Conservation (phyloP, 2,113 vertebrate genomes). For the Cromileptes altivelis region DNA sequence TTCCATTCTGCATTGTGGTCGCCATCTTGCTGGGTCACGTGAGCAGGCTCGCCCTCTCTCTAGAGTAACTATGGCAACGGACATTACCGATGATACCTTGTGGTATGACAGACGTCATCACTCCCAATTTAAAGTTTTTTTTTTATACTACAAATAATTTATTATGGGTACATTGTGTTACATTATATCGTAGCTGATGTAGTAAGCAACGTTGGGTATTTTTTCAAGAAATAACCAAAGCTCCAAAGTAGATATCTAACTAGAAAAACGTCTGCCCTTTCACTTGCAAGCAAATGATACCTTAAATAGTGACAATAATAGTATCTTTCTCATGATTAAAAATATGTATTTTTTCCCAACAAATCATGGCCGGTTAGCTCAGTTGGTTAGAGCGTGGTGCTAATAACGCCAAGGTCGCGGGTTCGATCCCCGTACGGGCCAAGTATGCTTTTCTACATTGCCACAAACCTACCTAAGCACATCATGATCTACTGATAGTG, state of each 20-base stretch:
- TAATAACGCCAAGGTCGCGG: conserved; percentile 83
- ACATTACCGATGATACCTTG: not conserved
- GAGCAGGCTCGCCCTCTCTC: conserved; percentile 65
- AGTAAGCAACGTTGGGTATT: too few species aligned
- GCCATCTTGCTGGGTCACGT: conserved; percentile 82
- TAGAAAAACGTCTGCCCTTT: too few species aligned
- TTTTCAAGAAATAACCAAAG: not conserved
- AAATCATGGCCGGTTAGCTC: conserved; percentile 72
- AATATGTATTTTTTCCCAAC: fast-evolving
- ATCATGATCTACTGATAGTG: too few species aligned
- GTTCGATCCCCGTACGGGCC: conserved; percentile 82
- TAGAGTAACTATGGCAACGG: conserved; percentile 71
- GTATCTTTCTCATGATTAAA: too few species aligned
- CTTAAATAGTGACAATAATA: too few species aligned
- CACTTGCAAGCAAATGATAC: too few species aligned
- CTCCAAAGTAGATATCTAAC: too few species aligned
- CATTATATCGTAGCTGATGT: fast-evolving
- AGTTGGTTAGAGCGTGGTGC: conserved; percentile 83
- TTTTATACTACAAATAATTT: not conserved
- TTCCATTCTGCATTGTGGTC: conserved; percentile 67
- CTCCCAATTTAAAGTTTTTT: not conserved
- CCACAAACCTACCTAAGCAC: too few species aligned
- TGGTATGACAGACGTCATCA: not conserved
- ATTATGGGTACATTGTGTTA: too few species aligned
- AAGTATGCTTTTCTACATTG: fast-evolving